A percentile compares a stretch with the other conserved stretches of the same genome.
Conservation (phyloP, 2,113 vertebrate species). For the Argyrosomus japonicus region DNA sequence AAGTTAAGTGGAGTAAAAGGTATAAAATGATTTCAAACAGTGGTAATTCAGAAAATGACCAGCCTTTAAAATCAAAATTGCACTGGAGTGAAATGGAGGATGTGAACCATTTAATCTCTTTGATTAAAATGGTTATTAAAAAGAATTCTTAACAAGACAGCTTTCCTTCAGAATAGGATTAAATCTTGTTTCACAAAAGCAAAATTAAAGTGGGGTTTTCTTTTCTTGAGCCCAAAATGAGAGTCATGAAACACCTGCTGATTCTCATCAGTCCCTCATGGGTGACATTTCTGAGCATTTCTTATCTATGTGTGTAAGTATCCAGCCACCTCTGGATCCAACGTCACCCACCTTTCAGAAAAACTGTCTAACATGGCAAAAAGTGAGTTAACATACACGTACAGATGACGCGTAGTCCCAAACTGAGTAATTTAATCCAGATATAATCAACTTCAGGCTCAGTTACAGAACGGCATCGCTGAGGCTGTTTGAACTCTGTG, state of each 20-base stretch:
- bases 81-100: neutral
- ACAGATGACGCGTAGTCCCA: neutral
- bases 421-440: neutral
- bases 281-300: neutral
- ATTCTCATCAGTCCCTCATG: conserved; percentile 4
- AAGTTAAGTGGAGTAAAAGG: neutral
- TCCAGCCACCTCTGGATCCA: neutral
- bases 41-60: neutral
- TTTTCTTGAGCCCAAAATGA: neutral
- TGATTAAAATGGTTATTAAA: neutral
- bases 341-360: neutral
- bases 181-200: neutral
- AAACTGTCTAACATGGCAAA: neutral
- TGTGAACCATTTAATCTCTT: neutral
- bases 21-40: neutral
- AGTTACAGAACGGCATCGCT: conserved; percentile 5
- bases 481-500: conserved; percentile 46
- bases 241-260: conserved; percentile 14
- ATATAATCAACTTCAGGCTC: conserved; percentile 22
- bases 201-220: neutral
- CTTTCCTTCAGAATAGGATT: neutral
- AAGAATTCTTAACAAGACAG: no score
- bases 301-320: neutral
- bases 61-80: neutral
- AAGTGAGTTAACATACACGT: neutral